These are phyloP conservation scores for Turnix velox DNA, from an alignment of 2,113 vertebrate genomes.

Conservation along the genomic window DNA sequence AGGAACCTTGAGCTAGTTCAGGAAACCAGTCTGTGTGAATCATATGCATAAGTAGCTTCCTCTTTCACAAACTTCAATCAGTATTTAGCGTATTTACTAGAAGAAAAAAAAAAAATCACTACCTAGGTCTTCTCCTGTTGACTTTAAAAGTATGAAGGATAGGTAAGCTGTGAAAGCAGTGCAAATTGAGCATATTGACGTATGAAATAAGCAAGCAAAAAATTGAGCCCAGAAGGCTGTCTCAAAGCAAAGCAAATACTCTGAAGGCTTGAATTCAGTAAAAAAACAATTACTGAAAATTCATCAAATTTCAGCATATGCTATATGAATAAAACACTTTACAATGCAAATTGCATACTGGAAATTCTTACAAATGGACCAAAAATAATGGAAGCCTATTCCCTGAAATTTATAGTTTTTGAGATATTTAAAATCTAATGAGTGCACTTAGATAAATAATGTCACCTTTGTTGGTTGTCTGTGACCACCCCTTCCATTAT, in stretches of 20 bases:
- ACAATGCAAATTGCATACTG: accelerated
- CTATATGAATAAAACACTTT: background rate
- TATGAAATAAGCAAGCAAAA: background rate
- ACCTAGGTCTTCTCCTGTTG: background rate
- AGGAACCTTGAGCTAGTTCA: background rate
- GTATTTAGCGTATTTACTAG: background rate
- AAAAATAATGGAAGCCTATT: background rate
- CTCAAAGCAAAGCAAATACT: background rate
- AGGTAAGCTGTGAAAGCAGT: background rate
- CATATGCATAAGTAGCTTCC: background rate
- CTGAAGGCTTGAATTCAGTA: background rate
- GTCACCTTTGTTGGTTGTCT: background rate
- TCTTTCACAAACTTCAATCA: background rate
- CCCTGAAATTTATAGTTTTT: background rate
- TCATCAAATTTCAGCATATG: background rate
- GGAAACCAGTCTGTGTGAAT: background rate
- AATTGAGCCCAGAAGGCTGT: background rate
- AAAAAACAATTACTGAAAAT: background rate
- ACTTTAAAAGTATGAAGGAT: background rate
- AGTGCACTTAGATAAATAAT: background rate
- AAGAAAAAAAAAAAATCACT: background rate
- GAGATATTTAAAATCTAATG: background rate
- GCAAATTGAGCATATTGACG: background rate
- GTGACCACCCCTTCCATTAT: background rate
- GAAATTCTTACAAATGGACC: background rate